Base-by-base conservation (phyloP, 1,140 invertebrate species). In the Brachionus calyciflorus region DNA sequence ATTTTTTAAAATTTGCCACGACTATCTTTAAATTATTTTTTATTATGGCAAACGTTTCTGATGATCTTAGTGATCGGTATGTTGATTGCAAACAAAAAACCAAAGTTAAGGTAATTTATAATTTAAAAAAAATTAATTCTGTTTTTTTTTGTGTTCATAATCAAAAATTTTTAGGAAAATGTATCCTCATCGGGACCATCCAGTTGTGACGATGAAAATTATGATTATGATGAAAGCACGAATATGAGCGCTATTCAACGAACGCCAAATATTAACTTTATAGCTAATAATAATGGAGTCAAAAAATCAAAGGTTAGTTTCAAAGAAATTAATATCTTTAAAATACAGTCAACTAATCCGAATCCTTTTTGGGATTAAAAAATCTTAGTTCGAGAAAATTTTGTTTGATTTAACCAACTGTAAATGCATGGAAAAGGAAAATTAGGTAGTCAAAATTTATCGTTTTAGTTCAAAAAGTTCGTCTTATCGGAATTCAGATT, bases 161-260 rank as follows among this genome's bases (percentile, higher is more conserved):
- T 33, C 0, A 17, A 33, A 24, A 21, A 30, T 2, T 37, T 17
- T 37, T 24, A 26, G 19, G 17, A 65, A 41, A 41, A 65, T 24
- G 12, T 24, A 12, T 65, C 60, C 41, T 65, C 60, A 44, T 65
- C 60, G 12, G 60, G 60, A 24, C 60, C 60, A 14, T 65, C 60
- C 5, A 65, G 60, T 41, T 37, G 60, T 65, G 60, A 65, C 24
- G 60, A 65, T 41, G 60, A 65, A 19, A 65, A 65, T 65, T 37
- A 65, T 19, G 60, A 65, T 21, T 30, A 44, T 19, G 60, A 65
- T n/a, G 40, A 65, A 24, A 24, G 40, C 19, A 37, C 21, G 14
- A 44, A 44, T 65, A 12, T 44, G 21, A 41, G 19, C 40, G 17
- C 19, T 44, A 17, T 14, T 44, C 60, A 65, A 44, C 60, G 44